phyloP scores from a whole-genome alignment of 2,888 invertebrate genomes.

The Drosophila monieri region DNA sequence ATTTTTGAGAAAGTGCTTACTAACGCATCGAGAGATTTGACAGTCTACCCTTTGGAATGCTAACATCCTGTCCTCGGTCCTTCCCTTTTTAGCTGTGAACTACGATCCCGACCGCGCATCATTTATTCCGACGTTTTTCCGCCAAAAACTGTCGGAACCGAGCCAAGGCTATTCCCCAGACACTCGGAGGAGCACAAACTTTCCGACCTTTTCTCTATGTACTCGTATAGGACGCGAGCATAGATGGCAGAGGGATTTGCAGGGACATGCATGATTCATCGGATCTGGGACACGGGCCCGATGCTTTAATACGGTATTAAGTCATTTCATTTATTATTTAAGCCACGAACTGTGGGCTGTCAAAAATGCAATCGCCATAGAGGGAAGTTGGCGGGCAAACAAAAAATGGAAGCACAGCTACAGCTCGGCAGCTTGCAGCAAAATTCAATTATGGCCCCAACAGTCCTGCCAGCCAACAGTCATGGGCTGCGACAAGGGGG shows the following conservation, averaged over 20 bases:
- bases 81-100: neutral
- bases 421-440: conserved; percentile 52
- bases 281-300: conserved; percentile 33
- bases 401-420: conserved; percentile 22
- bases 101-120: conserved; percentile 23
- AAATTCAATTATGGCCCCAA: conserved; percentile 63
- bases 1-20: conserved; percentile 4
- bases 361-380: conserved; percentile 69
- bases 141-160: conserved; percentile 21
- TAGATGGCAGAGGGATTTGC: conserved; percentile 48
- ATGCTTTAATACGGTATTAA: conserved; percentile 72
- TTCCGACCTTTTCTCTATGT: conserved; percentile 32
- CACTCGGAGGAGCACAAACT: conserved; percentile 17
- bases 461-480: conserved; percentile 22
- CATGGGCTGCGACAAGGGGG: neutral
- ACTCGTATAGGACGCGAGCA: conserved; percentile 13
- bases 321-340: conserved; percentile 73
- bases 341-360: conserved; percentile 61
- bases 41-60: neutral
- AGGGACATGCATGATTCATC: conserved; percentile 54
- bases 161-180: conserved; percentile 33
- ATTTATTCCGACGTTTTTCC: conserved; percentile 28
- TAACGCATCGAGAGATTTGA: neutral
- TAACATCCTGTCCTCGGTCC: conserved; percentile 6
- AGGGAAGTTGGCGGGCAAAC: conserved; percentile 7